Conservation (phyloP, 2,888 invertebrate species). For the Pasiphila rectangulata region DNA sequence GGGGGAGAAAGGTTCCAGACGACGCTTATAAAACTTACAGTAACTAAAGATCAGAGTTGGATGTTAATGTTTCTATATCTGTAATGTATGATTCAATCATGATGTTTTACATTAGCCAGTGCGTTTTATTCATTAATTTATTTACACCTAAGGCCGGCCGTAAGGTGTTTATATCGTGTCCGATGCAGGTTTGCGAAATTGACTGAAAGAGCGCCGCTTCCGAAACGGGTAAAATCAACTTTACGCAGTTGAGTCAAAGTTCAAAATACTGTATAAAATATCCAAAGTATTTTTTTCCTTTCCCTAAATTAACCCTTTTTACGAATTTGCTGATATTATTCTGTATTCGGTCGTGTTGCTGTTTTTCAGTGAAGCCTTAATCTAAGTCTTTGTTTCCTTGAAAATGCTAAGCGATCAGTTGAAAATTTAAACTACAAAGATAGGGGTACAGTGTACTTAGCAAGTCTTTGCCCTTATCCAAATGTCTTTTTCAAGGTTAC, state of each 20-base stretch:
- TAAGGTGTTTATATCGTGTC: conserved; percentile 42
- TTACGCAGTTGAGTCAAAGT: not conserved
- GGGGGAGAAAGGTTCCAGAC: too few relatives aligned
- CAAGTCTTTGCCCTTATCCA: too few relatives aligned
- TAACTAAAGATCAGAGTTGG: not conserved
- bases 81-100: conserved; percentile 5
- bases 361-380: not conserved
- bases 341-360: not conserved
- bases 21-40: not conserved
- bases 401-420: too few relatives aligned
- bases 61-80: not conserved
- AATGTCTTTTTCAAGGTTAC: too few relatives aligned
- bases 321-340: not conserved
- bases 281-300: too few relatives aligned
- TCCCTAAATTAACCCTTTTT: not conserved
- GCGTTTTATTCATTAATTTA: conserved; percentile 19
- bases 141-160: conserved; percentile 44
- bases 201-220: not conserved
- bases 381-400: not conserved
- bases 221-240: not conserved
- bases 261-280: not conserved
- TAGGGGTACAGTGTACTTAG: too few relatives aligned
- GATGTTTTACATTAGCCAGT: conserved; percentile 1
- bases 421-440: too few relatives aligned
- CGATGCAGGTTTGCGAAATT: conserved; percentile 62